These are phyloP conservation scores for Cephus nigrinus DNA, from an alignment of 2,888 invertebrate species.

Conservation along the genomic window DNA sequence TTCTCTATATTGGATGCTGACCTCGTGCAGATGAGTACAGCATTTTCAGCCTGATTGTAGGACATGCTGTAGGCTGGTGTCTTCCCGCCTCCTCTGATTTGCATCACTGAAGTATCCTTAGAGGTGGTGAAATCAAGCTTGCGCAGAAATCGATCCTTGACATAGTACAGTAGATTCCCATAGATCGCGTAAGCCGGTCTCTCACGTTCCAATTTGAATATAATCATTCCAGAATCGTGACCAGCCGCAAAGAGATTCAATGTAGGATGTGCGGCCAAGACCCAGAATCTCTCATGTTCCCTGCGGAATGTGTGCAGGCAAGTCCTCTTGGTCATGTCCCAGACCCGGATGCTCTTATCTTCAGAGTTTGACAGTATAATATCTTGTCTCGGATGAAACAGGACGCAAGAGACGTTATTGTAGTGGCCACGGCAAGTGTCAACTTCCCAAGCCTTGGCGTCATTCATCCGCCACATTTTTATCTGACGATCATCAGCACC, in stretches of 20 bases:
- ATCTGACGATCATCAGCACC: slow-evolving; percentile 99
- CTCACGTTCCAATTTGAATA: slow-evolving; percentile 87
- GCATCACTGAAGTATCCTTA: slow-evolving; percentile 93
- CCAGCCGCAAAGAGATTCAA: slow-evolving; percentile 99
- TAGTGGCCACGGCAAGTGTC: slow-evolving; percentile 99
- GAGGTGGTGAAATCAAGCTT: slow-evolving; percentile 93
- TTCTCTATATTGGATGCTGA: slow-evolving; percentile 83
- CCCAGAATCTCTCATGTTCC: slow-evolving; percentile 98
- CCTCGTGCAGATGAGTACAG: slow-evolving; percentile 88
- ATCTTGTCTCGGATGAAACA: slow-evolving; percentile 98
- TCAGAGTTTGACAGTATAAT: slow-evolving; percentile 97
- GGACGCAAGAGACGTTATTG: slow-evolving; percentile 97
- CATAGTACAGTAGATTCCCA: slow-evolving; percentile 93
- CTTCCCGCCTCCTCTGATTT: slow-evolving; percentile 84
- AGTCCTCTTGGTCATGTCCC: slow-evolving; percentile 97
- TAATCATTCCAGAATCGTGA: slow-evolving; percentile 97
- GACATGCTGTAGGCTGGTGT: slow-evolving; percentile 89
- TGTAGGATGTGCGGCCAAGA: slow-evolving; percentile 92
- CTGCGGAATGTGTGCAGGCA: slow-evolving; percentile 92
- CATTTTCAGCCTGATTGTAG: slow-evolving; percentile 97
- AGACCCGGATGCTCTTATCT: slow-evolving; percentile 97
- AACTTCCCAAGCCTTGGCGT: slow-evolving; percentile 99
- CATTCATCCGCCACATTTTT: slow-evolving; percentile 99
- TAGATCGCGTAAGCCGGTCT: slow-evolving; percentile 95
- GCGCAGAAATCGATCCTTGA: slow-evolving; percentile 92